Base-by-base conservation (phyloP, 2,113 vertebrate species). In the Peromyscus polionotus region DNA sequence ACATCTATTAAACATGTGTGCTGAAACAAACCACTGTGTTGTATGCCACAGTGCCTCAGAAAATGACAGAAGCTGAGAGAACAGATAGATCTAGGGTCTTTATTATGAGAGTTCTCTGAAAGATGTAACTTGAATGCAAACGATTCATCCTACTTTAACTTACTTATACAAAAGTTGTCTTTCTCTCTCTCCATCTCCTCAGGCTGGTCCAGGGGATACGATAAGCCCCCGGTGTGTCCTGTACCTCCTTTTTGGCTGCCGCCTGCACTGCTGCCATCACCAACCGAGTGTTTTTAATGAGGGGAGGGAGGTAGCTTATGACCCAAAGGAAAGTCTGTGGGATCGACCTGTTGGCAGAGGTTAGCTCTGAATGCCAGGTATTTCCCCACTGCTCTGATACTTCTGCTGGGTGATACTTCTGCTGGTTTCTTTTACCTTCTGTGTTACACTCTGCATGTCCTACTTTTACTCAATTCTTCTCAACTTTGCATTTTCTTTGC, bases 141-240 rank as follows among this genome's bases (percentile, higher is more conserved):
- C 28, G 61, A 39, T 70, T 51, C 33, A 16, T 54, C 59, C 80
- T 96, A 10, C 90, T 93, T 68, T 72, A 85, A 26, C 63, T 95
- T 57, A 33, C 57, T 95, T 67, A 80, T 84, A 59, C 84, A 91
- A 70, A 65, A 31, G 33, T 10, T 51, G 51, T 51, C 51, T 51
- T 65, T 39, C 83, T 95, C 70, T 97, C 63, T 96, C 61, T 96
- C 5, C 88, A 0, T 85, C 48, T 33, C 97, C 94, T 22, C 86
- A 99, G 99, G 98, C 98, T 98, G 75, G 98, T 98, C 98, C 98
- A 98, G 84, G 98, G 98, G 94, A 98, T 98, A 94, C 98, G 98
- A 42, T 99, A 98, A 97, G 90, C 80, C 51, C 96, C 94, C 77
- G 4, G 5, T 36, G 93, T n/a, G 51, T 76, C 95, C 96, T 51